Evolutionary conservation across 2,113 vertebrate genomes (phyloP), one percentile per base, ranked within the genome.

Genomic region (Nothoprocta perdicaria): DNA sequence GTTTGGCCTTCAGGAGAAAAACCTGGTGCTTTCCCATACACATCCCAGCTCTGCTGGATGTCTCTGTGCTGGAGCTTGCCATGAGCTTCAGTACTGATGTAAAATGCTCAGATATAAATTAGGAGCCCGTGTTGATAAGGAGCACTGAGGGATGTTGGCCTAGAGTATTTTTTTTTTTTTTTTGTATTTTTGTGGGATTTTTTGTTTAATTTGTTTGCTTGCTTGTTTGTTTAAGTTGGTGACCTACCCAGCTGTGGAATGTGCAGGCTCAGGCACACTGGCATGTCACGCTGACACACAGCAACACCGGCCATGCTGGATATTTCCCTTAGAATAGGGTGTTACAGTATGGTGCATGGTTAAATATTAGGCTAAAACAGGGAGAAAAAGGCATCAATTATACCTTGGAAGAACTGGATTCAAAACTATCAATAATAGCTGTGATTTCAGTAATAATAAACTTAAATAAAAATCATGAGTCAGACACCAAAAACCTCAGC

Each of bases 1-100:
- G 60, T 96, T 95, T 95, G 92, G 87, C 92, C 93, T 97, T 89
- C 76, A 65, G 69, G 80, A 89, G 68, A 46, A 81, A 94, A 95
- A 50, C 19, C 31, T 63, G 46, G 31, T 87, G 50, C 75, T 94
- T 91, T 94, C 82, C 61, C 83, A 75, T 90, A 68, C 52, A 72
- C 55, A 86, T 89, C 94, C 84, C 84, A 86, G 31, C 94, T 89
- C 94, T 91, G 89, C 26, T 95, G 94, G 92, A 92, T 92, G 52
- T 93, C 2, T 14, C 67, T 74, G 68, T 92, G 90, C 60, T 61
- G 3, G 85, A 75, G 61, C 86, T 91, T 93, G 87, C 91, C 91
- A 68, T 76, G 53, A 84, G 85, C 68, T 66, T 80, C 73, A 84
- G 53, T 21, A 45, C 76, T 91, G 92, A 96, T 89, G 35, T 88